phyloP scores from a whole-genome alignment of 2,797 vertebrate species.

The Scolopax rusticola region DNA sequence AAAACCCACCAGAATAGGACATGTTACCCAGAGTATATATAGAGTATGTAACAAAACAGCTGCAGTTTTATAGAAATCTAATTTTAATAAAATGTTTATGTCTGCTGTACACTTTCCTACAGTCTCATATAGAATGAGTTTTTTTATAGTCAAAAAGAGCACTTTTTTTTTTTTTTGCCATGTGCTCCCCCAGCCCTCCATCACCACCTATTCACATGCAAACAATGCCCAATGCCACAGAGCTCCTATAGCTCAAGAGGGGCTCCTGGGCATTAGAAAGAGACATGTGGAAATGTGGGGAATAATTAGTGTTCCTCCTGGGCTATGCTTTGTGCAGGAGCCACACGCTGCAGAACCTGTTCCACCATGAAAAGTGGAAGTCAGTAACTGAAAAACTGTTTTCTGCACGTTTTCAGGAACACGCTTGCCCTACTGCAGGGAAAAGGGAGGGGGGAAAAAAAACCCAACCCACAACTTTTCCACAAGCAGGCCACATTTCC shows the following conservation, averaged over 20 bases:
- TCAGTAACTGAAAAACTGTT: neutral
- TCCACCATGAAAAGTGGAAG: neutral
- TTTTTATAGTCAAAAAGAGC: neutral
- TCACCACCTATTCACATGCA: neutral
- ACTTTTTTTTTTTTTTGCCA: neutral
- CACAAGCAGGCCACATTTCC: neutral
- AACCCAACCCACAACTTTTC: neutral
- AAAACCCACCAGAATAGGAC: neutral
- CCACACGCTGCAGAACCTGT: neutral
- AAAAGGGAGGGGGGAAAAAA: neutral
- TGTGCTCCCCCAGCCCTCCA: too few relatives aligned
- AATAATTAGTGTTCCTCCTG: neutral
- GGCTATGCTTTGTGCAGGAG: neutral
- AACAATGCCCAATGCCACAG: neutral
- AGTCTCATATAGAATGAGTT: neutral
- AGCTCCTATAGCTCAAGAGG: neutral
- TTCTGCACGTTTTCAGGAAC: neutral
- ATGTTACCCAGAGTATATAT: neutral
- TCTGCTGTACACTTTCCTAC: neutral
- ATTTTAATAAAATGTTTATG: neutral
- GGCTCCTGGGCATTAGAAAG: neutral
- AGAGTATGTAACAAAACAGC: neutral
- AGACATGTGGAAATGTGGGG: fast-evolving
- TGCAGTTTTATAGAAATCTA: neutral
- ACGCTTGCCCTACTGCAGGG: neutral